Evolutionary conservation across 1,140 invertebrate genomes (phyloP).

Genomic region (Dinothrombium tinctorium): DNA sequence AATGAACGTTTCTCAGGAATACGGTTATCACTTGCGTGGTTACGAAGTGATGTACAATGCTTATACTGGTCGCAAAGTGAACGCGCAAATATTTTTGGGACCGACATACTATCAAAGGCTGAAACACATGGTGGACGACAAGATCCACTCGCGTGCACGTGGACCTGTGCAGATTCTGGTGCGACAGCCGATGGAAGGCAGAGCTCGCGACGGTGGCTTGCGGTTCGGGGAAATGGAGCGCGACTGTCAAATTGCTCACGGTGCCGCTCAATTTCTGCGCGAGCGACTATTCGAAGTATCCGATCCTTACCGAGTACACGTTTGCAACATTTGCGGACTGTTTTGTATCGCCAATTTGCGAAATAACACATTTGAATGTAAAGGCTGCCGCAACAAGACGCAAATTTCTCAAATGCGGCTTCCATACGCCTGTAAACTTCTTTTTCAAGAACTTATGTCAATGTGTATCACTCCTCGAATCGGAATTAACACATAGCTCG

Average conservation of each 20-base stretch:
- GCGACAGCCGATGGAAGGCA: conserved; percentile 93
- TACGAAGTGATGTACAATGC: conserved; percentile 97
- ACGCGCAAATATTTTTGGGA: conserved; percentile 83
- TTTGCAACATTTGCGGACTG: conserved; percentile 90
- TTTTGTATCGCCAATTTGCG: conserved; percentile 89
- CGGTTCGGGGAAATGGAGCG: conserved; percentile 99
- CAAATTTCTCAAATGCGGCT: conserved; percentile 89
- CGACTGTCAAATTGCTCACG: conserved; percentile 98
- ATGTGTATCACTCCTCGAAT: conserved; percentile 96
- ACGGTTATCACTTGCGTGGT: conserved; percentile 84
- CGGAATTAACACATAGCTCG: too few species aligned
- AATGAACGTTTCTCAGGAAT: conserved; percentile 36
- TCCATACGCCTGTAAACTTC: conserved; percentile 84
- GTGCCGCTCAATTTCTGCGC: conserved; percentile 84
- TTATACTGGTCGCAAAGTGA: conserved; percentile 85
- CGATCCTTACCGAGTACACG: conserved; percentile 87
- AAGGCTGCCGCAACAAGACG: conserved; percentile 90
- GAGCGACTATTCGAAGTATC: conserved; percentile 94
- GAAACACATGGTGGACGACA: conserved; percentile 99
- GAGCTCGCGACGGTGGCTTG: conserved; percentile 83
- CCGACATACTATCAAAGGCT: conserved; percentile 76
- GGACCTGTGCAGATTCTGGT: conserved; percentile 94
- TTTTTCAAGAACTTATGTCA: conserved; percentile 96
- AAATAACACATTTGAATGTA: conserved; percentile 95
- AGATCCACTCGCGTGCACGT: conserved; percentile 88